phyloP scores from a whole-genome alignment of 2,113 vertebrate genomes.

The Gallinago paraguaiae region DNA sequence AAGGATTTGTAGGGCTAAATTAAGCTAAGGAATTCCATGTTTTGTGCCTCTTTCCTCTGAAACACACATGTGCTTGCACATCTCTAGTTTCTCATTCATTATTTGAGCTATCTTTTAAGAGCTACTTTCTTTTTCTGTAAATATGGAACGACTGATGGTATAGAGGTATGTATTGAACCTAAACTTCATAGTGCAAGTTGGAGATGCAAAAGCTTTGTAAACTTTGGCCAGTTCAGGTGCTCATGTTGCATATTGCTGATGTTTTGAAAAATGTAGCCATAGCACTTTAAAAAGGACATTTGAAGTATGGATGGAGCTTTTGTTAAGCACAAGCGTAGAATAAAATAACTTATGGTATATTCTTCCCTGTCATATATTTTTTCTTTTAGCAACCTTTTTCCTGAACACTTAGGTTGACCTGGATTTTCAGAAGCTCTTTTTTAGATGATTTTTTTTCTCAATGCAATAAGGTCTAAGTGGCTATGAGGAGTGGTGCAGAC shows the following conservation, averaged over 20 bases:
- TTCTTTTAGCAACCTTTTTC: neutral
- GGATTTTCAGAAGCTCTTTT: neutral
- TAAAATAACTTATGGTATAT: neutral
- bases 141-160: neutral
- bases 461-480: neutral
- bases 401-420: neutral
- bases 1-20: neutral
- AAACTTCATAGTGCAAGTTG: neutral
- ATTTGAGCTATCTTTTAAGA: neutral
- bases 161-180: neutral
- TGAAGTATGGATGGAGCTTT: neutral
- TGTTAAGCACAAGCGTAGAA: neutral
- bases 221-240: neutral
- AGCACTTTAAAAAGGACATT: neutral
- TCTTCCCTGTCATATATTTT: neutral
- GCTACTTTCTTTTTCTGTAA: neutral
- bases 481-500: neutral
- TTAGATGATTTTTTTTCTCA: neutral
- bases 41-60: neutral
- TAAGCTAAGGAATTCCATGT: neutral
- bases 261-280: neutral
- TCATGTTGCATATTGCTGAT: neutral
- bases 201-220: neutral
- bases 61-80: neutral
- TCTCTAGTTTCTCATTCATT: neutral